A percentile compares a stretch with the other conserved stretches of the same genome.
These are phyloP conservation scores for Myrmecobius fasciatus DNA, from an alignment of 2,113 vertebrate genomes.

Conservation along the genomic window DNA sequence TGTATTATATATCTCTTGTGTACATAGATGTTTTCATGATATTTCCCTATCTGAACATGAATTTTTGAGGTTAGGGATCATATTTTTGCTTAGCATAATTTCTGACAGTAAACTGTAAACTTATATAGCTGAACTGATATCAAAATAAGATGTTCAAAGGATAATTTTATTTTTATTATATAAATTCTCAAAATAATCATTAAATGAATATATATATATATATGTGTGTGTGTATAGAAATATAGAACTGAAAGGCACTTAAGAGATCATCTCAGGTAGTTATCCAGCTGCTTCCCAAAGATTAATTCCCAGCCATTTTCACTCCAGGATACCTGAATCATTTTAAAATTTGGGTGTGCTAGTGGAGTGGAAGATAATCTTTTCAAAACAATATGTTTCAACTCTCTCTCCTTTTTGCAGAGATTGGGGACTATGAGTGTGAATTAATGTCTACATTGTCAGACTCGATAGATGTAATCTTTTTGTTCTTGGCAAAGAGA, in stretches of 20 bases:
- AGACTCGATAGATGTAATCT: background rate
- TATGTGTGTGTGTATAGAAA: background rate
- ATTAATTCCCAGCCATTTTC: background rate
- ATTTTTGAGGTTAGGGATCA: background rate
- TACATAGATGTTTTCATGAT: background rate
- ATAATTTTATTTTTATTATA: background rate
- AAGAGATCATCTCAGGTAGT: background rate
- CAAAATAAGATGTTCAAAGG: background rate
- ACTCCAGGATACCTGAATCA: background rate
- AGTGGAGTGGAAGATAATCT: background rate
- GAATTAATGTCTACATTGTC: background rate
- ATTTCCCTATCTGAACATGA: background rate
- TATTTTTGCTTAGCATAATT: background rate
- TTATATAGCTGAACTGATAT: background rate
- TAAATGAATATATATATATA: background rate
- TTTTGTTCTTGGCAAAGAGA: background rate
- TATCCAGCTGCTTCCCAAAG: background rate
- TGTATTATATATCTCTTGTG: background rate
- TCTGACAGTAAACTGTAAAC: background rate
- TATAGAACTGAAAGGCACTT: background rate
- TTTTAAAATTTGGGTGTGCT: background rate
- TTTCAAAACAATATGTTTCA: background rate
- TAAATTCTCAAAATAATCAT: background rate
- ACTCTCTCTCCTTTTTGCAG: background rate
- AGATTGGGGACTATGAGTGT: background rate